Base-by-base conservation (phyloP, 2,888 invertebrate species). In the Philhelius pedissequus region DNA sequence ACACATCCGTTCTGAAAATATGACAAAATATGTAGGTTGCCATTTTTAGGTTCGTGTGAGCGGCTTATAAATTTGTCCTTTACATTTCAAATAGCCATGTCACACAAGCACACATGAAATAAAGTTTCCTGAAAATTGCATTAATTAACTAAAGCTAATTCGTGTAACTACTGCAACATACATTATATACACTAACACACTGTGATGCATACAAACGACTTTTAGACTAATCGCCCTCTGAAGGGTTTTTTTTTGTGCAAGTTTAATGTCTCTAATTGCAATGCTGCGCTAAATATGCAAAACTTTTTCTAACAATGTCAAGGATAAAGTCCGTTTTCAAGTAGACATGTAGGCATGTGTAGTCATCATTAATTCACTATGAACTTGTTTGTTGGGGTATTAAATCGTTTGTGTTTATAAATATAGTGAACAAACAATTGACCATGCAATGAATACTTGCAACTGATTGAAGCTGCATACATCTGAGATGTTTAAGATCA, bases 261-360 rank as follows among this genome's bases (percentile, higher is more conserved):
- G n/a, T 40, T 40, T 40, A 15, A 40, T 15, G 15, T 40, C 40
- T 40, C 15, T 40, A 40, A 40, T 40, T 40, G 40, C 40, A 40
- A 40, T 40, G 40, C 9, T 40, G 40, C 3, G 7, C 40, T 40
- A 40, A 40, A 40, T 40, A 40, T 15, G 15, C 7, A 25, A 3
- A 4, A 15, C 15, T 3, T n/a, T 15, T 15, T 38, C 1, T 4
- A n/a, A 40, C 6, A 3, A 40, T 15, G 40, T 8, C 40, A 40
- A 40, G 40, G 40, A 40, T 15, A 40, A 40, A 15, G 40, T 40
- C 7, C 40, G 15, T 15, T 40, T 15, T 40, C 3, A 4, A n/a
- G n/a, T n/a, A n/a, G n/a, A n/a, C n/a, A n/a, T n/a, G n/a, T n/a
- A n/a, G n/a, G n/a, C n/a, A n/a, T n/a, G n/a, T n/a, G n/a, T n/a